Evolutionary conservation across 2,888 invertebrate genomes (phyloP).

Genomic region (Stenoptilia bipunctidactyla): DNA sequence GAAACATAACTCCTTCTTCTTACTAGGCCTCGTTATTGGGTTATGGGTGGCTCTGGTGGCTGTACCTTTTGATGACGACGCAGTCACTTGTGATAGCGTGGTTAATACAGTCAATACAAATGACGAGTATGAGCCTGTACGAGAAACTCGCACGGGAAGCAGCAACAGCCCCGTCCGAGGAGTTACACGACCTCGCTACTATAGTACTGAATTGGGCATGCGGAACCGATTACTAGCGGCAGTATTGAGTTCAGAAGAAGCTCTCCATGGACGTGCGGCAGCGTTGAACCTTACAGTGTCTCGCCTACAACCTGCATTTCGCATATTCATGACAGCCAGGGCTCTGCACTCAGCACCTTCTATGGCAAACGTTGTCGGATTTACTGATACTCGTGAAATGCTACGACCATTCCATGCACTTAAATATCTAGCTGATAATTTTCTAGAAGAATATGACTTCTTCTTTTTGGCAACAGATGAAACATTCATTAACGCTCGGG

Average conservation of each 20-base stretch:
- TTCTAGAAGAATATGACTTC: conserved; percentile 91
- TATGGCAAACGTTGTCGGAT: conserved; percentile 83
- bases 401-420: conserved; percentile 89
- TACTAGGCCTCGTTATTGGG: conserved; percentile 68
- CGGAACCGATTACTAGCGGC: conserved; percentile 81
- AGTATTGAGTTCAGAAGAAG: conserved; percentile 83
- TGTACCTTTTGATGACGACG: conserved; percentile 52
- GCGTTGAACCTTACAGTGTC: conserved; percentile 92
- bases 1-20: conserved; percentile 70
- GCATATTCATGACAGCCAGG: conserved; percentile 81
- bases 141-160: conserved; percentile 37
- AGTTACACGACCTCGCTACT: conserved; percentile 89
- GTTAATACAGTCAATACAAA: conserved; percentile 13
- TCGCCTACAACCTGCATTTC: conserved; percentile 85
- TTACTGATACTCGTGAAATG: conserved; percentile 81
- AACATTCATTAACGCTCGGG: conserved; percentile 86
- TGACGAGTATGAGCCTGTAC: conserved; percentile 54
- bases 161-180: conserved; percentile 40
- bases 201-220: conserved; percentile 95
- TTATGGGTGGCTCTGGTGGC: conserved; percentile 65
- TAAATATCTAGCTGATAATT: conserved; percentile 91
- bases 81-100: background rate
- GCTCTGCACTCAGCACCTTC: conserved; percentile 35
- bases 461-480: conserved; percentile 90
- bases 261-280: conserved; percentile 80